A percentile compares a stretch with the other conserved stretches of the same genome.
phyloP scores from a whole-genome alignment of 2,113 vertebrate species.

The Psephotus haematonotus region DNA sequence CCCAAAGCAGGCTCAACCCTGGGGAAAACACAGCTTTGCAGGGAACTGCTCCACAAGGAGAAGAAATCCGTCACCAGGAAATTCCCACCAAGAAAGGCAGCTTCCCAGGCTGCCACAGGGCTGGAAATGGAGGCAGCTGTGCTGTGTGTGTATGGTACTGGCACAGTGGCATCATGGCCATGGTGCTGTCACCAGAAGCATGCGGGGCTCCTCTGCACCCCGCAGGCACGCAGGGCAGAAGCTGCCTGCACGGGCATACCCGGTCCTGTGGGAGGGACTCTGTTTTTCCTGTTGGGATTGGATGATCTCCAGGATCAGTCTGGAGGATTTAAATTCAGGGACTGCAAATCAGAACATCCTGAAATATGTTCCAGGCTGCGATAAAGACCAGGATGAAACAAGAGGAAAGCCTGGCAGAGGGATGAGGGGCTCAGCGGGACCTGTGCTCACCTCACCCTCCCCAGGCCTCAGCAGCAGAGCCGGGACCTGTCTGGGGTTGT shows the following conservation, averaged over 20 bases:
- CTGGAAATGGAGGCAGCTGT: fast-evolving
- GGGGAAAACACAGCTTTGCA: not conserved
- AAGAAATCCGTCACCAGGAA: not conserved
- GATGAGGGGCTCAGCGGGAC: not conserved
- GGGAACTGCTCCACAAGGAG: not conserved
- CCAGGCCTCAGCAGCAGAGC: not conserved
- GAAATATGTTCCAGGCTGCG: not conserved
- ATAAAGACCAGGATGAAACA: not conserved
- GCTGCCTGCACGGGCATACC: fast-evolving
- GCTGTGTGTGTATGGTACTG: fast-evolving
- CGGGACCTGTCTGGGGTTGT: not conserved
- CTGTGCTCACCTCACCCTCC: fast-evolving
- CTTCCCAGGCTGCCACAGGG: not conserved
- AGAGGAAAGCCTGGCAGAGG: not conserved
- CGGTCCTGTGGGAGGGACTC: not conserved
- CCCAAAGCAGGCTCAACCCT: not conserved
- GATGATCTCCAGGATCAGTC: not conserved
- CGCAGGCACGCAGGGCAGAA: fast-evolving
- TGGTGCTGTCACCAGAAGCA: not conserved
- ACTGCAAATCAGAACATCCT: conserved; percentile 1
- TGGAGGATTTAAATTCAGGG: not conserved
- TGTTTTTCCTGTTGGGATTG: not conserved
- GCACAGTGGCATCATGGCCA: not conserved
- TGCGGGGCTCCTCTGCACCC: not conserved
- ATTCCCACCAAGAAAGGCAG: not conserved